Evolutionary conservation across 2,888 invertebrate genomes (phyloP).

Genomic region (Fissipunctia ypsillon): DNA sequence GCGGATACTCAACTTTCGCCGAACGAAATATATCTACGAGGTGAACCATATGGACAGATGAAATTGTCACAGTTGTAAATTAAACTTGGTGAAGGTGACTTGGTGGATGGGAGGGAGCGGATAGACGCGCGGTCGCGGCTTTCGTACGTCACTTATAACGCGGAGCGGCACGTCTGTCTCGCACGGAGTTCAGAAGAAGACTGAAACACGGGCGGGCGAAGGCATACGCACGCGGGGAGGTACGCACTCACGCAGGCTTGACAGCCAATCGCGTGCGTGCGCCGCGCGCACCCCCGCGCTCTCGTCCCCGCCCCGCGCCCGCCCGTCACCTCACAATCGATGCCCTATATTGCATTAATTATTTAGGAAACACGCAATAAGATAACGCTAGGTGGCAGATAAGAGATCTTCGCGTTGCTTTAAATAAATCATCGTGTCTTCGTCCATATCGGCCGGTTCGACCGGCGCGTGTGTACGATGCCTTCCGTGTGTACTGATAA

Average conservation of each 20-base stretch:
- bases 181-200: constrained; percentile 83
- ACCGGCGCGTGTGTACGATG: constrained; percentile 68
- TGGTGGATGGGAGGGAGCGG: constrained; percentile 77
- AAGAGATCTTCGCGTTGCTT: constrained; percentile 86
- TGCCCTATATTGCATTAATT: constrained; percentile 91
- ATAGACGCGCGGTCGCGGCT: constrained; percentile 77
- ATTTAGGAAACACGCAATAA: constrained; percentile 91
- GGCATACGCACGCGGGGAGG: constrained; percentile 89
- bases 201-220: constrained; percentile 83
- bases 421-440: constrained; percentile 87
- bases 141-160: constrained; percentile 79
- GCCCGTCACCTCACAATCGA: constrained; percentile 90
- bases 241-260: constrained; percentile 89
- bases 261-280: constrained; percentile 90
- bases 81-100: constrained; percentile 76
- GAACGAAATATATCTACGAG: constrained; percentile 95
- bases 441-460: constrained; percentile 65
- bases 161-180: constrained; percentile 78
- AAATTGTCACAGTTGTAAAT: constrained; percentile 82
- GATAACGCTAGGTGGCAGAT: constrained; percentile 90
- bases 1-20: constrained; percentile 94
- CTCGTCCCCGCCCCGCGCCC: constrained; percentile 82
- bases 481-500: constrained; percentile 74
- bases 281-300: constrained; percentile 89
- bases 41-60: constrained; percentile 95